A percentile compares a stretch with the other conserved stretches of the same genome.
Evolutionary conservation across 1,140 invertebrate genomes (phyloP).

Genomic region (Apis mellifera): Amel_HAv3.1 CM009944.2:7346501-7347000

Average conservation of each 20-base stretch:
- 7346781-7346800: background rate
- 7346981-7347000: background rate
- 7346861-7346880: background rate
- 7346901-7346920: background rate
- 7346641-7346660: too few species aligned
- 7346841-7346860: background rate
- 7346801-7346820: background rate
- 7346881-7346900: background rate
- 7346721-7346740: too few species aligned
- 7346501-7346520: slow-evolving; percentile 35
- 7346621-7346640: background rate
- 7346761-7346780: background rate
- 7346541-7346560: slow-evolving; percentile 4
- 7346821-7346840: slow-evolving; percentile 22
- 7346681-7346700: too few species aligned
- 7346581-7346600: background rate
- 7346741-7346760: slow-evolving; percentile 14
- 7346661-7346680: background rate
- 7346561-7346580: background rate
- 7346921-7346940: background rate
- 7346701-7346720: background rate
- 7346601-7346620: background rate
- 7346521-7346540: slow-evolving; percentile 2
- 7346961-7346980: background rate
- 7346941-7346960: background rate